A percentile compares a stretch with the other conserved stretches of the same genome.
phyloP scores from a whole-genome alignment of 2,113 vertebrate genomes.

The Pygoscelis adeliae region DNA sequence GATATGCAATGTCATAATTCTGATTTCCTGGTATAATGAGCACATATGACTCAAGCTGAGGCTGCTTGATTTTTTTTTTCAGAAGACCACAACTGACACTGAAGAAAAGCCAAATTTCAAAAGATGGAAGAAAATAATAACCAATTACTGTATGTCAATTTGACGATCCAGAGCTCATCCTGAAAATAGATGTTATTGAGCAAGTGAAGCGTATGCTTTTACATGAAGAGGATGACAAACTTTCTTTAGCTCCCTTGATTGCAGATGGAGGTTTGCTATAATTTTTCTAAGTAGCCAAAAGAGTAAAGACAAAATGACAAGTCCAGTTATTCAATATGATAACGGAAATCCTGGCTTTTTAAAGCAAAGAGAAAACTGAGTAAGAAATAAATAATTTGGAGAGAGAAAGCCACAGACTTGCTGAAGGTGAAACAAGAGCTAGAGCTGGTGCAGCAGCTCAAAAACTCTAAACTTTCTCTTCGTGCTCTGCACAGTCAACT shows the following conservation, averaged over 20 bases:
- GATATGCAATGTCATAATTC: neutral
- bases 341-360: neutral
- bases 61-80: neutral
- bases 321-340: neutral
- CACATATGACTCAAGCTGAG: neutral
- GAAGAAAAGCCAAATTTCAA: neutral
- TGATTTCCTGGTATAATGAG: neutral
- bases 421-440: neutral
- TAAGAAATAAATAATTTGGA: neutral
- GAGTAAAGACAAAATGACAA: neutral
- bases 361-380: neutral
- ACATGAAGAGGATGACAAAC: neutral
- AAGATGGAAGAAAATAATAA: neutral
- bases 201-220: neutral
- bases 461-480: neutral
- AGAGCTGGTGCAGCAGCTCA: neutral
- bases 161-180: neutral
- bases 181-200: neutral
- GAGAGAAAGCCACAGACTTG: neutral
- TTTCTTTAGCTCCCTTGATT: neutral
- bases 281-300: neutral
- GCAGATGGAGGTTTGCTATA: neutral
- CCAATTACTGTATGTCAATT: neutral
- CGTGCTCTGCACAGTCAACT: neutral
- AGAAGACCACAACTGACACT: neutral